A percentile compares a stretch with the other conserved stretches of the same genome.
Evolutionary conservation across 2,797 vertebrate genomes (phyloP).

Genomic region (Chrosomus eos): DNA sequence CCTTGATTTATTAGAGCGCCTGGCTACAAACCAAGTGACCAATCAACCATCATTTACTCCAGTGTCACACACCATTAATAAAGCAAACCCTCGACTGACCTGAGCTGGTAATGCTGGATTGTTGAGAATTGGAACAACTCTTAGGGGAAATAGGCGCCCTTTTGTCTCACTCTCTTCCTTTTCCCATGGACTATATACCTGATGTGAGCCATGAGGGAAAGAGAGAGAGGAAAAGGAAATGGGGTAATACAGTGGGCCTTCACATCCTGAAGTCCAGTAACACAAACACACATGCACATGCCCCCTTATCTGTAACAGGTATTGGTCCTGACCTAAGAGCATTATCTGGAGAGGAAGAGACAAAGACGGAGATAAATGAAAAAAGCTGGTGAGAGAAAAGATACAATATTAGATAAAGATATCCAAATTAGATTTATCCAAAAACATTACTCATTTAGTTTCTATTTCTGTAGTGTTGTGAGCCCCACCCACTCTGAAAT

Average conservation of each 20-base stretch:
- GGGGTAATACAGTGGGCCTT: conserved; percentile 30
- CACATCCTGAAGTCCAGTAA: conserved; percentile 34
- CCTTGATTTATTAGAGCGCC: conserved; percentile 70
- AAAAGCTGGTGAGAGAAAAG: neutral
- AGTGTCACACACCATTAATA: neutral
- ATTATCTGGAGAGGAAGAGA: neutral
- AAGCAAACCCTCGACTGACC: neutral
- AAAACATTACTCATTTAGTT: neutral
- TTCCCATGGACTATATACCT: conserved; percentile 35
- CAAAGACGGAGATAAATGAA: neutral
- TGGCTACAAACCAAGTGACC: conserved; percentile 67
- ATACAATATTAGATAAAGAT: neutral
- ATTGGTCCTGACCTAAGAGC: conserved; percentile 51
- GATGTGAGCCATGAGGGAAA: conserved; percentile 11
- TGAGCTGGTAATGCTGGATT: conserved; percentile 9
- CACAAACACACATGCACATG: conserved; percentile 29
- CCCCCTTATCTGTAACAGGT: conserved; percentile 20
- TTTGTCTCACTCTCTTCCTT: conserved; percentile 29
- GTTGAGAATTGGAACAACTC: neutral
- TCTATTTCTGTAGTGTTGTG: neutral
- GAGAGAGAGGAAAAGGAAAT: conserved; percentile 34
- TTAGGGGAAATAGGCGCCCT: conserved; percentile 17
- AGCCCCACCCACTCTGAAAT: neutral
- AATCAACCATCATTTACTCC: conserved; percentile 44
- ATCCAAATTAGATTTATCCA: neutral